These are phyloP conservation scores for Trachymyrmex cornetzi DNA, from an alignment of 1,140 invertebrate species.

Conservation along the genomic window DNA sequence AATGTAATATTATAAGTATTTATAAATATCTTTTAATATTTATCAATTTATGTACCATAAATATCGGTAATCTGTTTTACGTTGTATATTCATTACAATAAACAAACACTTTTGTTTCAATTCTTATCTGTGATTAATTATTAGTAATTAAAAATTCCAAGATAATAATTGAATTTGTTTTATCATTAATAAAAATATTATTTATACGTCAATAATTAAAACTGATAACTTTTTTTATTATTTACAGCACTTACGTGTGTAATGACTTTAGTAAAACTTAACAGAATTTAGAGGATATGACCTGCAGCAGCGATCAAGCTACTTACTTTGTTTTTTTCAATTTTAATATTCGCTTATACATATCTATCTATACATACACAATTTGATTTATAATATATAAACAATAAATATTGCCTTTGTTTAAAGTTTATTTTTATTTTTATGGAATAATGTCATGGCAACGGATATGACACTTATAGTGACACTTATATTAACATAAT, in stretches of 20 bases:
- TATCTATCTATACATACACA: neutral
- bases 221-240: neutral
- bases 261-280: neutral
- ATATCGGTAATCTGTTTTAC: neutral
- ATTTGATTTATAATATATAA: slow-evolving; percentile 8
- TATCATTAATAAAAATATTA: neutral
- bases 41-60: neutral
- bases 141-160: neutral
- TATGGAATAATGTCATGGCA: slow-evolving; percentile 49
- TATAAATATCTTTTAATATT: neutral
- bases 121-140: neutral
- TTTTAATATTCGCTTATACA: slow-evolving; percentile 18
- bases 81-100: neutral
- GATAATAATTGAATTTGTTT: neutral
- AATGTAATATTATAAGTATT: neutral
- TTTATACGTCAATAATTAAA: neutral
- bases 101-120: neutral
- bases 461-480: slow-evolving; percentile 44
- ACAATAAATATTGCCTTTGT: slow-evolving; percentile 69
- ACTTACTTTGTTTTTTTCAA: neutral
- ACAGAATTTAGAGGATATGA: neutral
- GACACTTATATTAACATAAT: slow-evolving; percentile 17
- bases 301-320: neutral
- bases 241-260: neutral
- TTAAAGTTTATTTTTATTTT: slow-evolving; percentile 34